phyloP scores from a whole-genome alignment of 2,113 vertebrate genomes.

The Pongo abelii region DNA sequence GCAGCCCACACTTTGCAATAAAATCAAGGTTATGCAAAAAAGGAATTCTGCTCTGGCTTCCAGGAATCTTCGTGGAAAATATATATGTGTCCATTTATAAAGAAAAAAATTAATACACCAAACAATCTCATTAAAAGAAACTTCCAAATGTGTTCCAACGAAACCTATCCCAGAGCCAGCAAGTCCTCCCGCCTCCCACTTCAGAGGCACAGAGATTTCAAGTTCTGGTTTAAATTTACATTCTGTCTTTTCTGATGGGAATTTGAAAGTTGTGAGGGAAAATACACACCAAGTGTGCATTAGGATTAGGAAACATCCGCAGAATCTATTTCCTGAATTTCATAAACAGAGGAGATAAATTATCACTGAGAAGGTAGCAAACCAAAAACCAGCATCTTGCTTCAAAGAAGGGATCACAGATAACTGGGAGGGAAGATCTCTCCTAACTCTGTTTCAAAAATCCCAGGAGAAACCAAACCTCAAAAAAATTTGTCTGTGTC shows the following conservation, averaged over 20 bases:
- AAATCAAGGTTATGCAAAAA: constrained; percentile 13
- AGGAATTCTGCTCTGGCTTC: constrained; percentile 24
- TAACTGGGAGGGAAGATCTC: not conserved
- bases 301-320: not conserved
- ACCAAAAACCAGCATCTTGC: not conserved
- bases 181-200: no score
- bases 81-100: not conserved
- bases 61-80: not conserved
- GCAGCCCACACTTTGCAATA: not conserved
- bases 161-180: not conserved
- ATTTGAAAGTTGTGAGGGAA: not conserved
- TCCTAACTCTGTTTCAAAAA: not conserved
- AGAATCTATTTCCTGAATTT: constrained; percentile 44
- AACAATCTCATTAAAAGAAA: constrained; percentile 29
- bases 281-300: not conserved
- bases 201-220: not conserved
- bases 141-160: not conserved
- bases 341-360: not conserved
- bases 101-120: constrained; percentile 1
- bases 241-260: not conserved
- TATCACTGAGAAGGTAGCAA: not conserved
- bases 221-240: constrained; percentile 38
- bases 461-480: not conserved
- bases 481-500: not conserved
- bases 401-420: constrained; percentile 1